Base-by-base conservation (phyloP, 92 coral and sea anemone species). In the Epizoanthus scotinus region DNA sequence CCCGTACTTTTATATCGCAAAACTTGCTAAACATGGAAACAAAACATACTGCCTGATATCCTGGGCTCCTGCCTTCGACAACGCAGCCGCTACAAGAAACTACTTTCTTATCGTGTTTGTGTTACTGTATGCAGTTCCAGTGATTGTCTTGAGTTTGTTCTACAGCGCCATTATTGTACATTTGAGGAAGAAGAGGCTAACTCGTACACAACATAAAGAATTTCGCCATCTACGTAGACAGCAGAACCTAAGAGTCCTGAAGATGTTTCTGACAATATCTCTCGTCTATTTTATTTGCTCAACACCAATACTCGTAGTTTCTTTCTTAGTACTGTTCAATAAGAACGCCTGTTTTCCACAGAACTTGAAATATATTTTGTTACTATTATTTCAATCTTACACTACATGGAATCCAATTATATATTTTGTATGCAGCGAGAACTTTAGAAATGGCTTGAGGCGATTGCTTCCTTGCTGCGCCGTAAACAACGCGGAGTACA, bases 51-150 rank as follows among this genome's bases (percentile, higher is more conserved):
- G 73, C 56, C 21, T 68, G 6, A 36, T 53, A 3, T 38, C 28
- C 7, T 68, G 73, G 73, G 73, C 73, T 2, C 73, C 73, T 0
- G 73, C 27, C 27, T 68, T 68, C 47, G 73, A 68, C 73, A 40
- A 68, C 20, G 13, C 14, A 68, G 27, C 24, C 6, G 73, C 73
- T 10, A 10, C 31, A 17, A 68, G 73, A 5, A 68, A 68, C 28
- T 68, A 68, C 42, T 68, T 68, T 44, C 52, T 68, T 21, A n/a
- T 68, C 0, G 73, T 34, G 22, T 68, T 68, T 68, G 18, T 17
- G 13, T n/a, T 68, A 1, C 56, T 68, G 2, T 68, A 42, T 68
- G 56, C 73, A 1, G 53, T 40, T 38, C 73, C 73, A 0, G 2
- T 68, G 55, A 26, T 68, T 21, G 31, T 68, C 4, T 56, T 68